These are phyloP conservation scores for Oscheius onirici DNA, from an alignment of 2,888 invertebrate genomes.

Conservation along the genomic window DNA sequence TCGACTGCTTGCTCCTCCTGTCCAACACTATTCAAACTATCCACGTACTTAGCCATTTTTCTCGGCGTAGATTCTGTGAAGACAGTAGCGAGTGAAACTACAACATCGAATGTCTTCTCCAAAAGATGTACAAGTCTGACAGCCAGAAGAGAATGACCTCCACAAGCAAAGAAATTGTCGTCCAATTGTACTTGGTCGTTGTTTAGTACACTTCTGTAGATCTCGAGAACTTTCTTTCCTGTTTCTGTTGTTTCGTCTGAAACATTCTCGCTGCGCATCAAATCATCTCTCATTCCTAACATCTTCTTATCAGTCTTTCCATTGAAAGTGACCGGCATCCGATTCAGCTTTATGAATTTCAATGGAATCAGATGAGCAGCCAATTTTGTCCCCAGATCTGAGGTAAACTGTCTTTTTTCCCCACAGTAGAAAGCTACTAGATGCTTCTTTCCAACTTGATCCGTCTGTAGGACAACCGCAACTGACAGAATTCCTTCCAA, in stretches of 20 bases:
- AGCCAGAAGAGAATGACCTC: slow-evolving; percentile 61
- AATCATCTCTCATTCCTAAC: not conserved
- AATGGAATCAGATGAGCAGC: slow-evolving; percentile 8
- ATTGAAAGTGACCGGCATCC: slow-evolving; percentile 5
- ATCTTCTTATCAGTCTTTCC: slow-evolving; percentile 4
- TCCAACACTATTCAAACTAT: not conserved
- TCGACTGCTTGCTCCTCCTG: not conserved
- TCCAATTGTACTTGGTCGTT: slow-evolving; percentile 11
- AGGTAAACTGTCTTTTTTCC: too few relatives aligned
- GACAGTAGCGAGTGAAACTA: slow-evolving; percentile 40
- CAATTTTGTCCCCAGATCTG: not conserved
- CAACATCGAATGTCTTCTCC: slow-evolving; percentile 27
- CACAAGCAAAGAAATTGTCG: slow-evolving; percentile 55
- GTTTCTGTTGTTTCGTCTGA: not conserved
- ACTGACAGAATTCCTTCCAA: not conserved
- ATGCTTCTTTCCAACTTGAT: not conserved
- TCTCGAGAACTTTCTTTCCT: not conserved
- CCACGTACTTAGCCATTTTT: slow-evolving; percentile 16
- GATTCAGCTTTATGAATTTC: not conserved
- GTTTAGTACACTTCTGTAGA: slow-evolving; percentile 29
- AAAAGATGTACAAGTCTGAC: slow-evolving; percentile 44
- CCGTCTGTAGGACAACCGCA: slow-evolving; percentile 2
- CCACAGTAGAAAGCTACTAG: slow-evolving; percentile 14
- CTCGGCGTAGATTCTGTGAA: slow-evolving; percentile 47
- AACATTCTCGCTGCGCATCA: not conserved